These are phyloP conservation scores for Cotesia vestalis DNA, from an alignment of 1,140 invertebrate genomes.

Conservation along the genomic window DNA sequence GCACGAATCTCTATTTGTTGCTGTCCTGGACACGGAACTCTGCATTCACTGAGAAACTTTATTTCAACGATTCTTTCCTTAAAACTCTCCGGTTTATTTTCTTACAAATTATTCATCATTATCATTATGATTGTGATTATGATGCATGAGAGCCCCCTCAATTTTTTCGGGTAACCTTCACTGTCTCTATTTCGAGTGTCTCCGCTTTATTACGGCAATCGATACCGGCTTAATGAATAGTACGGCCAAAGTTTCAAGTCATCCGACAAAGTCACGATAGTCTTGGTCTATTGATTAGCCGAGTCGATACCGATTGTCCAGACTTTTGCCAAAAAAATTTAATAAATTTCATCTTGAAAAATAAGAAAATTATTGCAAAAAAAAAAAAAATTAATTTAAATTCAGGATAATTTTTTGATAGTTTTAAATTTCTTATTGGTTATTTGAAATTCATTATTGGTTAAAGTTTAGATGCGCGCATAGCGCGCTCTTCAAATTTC, in stretches of 20 bases:
- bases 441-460: too few species aligned
- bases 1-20: constrained; percentile 39
- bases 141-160: neutral
- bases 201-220: constrained; percentile 15
- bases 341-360: too few species aligned
- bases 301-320: constrained; percentile 14
- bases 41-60: constrained; percentile 29
- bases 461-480: too few species aligned
- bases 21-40: constrained; percentile 36
- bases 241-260: constrained; percentile 32
- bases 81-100: constrained; percentile 4
- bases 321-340: neutral
- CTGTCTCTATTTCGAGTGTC: constrained; percentile 9
- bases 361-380: too few species aligned
- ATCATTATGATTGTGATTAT: neutral
- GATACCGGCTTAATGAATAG: constrained; percentile 34
- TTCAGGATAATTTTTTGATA: too few species aligned
- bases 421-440: too few species aligned
- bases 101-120: constrained; percentile 7
- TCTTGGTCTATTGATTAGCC: constrained; percentile 31
- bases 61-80: constrained; percentile 5
- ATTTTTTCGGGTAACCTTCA: neutral
- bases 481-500: too few species aligned
- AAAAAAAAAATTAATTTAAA: too few species aligned
- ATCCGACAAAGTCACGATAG: constrained; percentile 30